Evolutionary conservation across 2,797 vertebrate species (phyloP).

Genomic region (Melanotaenia boesemani): DNA sequence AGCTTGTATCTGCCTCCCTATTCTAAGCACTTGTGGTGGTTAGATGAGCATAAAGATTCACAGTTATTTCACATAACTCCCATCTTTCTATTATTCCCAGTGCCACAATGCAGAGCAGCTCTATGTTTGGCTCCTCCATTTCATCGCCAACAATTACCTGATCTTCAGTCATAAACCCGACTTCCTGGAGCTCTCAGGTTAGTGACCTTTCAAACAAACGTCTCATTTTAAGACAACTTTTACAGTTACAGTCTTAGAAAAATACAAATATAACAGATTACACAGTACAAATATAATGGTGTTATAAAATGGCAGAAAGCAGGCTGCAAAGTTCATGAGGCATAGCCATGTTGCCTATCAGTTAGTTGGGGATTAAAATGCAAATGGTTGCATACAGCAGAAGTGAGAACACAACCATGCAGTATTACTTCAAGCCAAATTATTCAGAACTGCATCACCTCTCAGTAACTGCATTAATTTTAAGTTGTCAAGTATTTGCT

Average conservation of each 20-base stretch:
- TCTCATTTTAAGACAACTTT: not conserved
- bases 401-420: not conserved
- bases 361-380: not conserved
- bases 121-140: constrained; percentile 96
- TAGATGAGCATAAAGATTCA: not conserved
- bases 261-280: not conserved
- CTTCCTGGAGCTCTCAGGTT: constrained; percentile 98
- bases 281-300: constrained; percentile 2
- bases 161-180: constrained; percentile 98
- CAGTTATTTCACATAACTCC: not conserved
- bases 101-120: constrained; percentile 97
- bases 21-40: no score
- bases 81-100: constrained; percentile 71
- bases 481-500: no score
- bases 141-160: constrained; percentile 98
- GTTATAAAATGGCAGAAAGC: not conserved
- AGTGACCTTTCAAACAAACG: constrained; percentile 40
- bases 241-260: not conserved
- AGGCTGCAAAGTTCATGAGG: not conserved
- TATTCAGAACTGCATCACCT: not conserved
- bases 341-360: constrained; percentile 6
- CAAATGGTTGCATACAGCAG: not conserved
- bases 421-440: not conserved
- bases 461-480: not conserved
- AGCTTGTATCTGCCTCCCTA: not conserved